These are phyloP conservation scores for Yponomeuta cagnagella DNA, from an alignment of 2,888 invertebrate genomes.

Conservation along the genomic window DNA sequence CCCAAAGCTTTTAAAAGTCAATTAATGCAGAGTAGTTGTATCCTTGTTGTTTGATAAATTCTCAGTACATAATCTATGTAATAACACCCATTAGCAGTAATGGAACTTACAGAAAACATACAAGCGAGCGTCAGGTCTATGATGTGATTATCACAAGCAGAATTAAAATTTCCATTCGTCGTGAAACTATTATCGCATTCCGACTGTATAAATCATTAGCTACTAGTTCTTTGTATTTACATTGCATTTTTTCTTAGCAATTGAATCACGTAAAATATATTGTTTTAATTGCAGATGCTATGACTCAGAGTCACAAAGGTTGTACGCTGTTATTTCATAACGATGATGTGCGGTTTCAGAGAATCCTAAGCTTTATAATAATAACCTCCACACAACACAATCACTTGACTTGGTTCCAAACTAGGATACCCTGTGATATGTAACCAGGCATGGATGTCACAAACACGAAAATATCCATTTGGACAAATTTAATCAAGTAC, in stretches of 20 bases:
- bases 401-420: too few species aligned
- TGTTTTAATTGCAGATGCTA: neutral
- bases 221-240: conserved; percentile 8
- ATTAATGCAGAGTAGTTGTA: neutral
- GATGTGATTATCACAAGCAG: neutral
- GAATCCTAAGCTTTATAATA: too few species aligned
- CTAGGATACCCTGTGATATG: too few species aligned
- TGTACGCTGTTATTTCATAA: too few species aligned
- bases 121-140: neutral
- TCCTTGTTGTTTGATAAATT: neutral
- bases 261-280: neutral
- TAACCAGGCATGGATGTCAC: too few species aligned
- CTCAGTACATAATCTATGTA: neutral
- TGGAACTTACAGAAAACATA: neutral
- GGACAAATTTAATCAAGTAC: too few species aligned
- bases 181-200: conserved; percentile 9
- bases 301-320: neutral
- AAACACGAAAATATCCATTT: too few species aligned
- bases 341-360: too few species aligned
- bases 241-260: neutral
- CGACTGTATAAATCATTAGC: conserved; percentile 5
- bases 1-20: neutral
- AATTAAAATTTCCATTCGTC: conserved; percentile 10
- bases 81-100: neutral
- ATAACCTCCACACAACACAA: too few species aligned